Base-by-base conservation (phyloP, 1,140 invertebrate genomes). In the Telenomus remus region DNA sequence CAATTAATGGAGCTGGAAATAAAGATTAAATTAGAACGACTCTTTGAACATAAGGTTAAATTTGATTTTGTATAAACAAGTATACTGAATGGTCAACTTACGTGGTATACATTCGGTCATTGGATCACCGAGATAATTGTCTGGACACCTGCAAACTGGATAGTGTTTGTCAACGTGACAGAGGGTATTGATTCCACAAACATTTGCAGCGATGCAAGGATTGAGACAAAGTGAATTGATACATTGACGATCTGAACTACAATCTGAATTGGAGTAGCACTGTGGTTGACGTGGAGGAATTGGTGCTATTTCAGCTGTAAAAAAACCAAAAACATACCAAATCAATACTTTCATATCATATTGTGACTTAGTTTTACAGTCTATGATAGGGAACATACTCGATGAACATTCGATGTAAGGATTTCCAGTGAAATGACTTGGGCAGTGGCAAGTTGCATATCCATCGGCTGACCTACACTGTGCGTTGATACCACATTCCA, bases 401-500 rank as follows among this genome's bases (percentile, higher is more conserved):
- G 87, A 86, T 34, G 89, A 91, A 81, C 96, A 97, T 82, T 96
- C 94, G 33, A 94, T 88, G 82, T 94, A 91, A 15, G 95, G 91
- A 86, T 96, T 95, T 78, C 96, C 96, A 39, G 89, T 90, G 82
- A 95, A 97, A 11, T 93, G 93, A 7, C 90, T 84, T 10, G 94
- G 90, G 85, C 96, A 97, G 9, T 90, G 89, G 80, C 96, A 97
- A 11, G 92, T 89, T 1, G 92, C 92, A 61, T 91, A 90, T 81
- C 97, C 95, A 71, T 92, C 91, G 6, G 90, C 82, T 1, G 94
- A 91, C 80, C 90, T 92, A 77, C 96, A 97, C 69, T 95, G 90
- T 4, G 96, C 95, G 80, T 96, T 97, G 1, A 93, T 87, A 51
- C 96, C 96, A 81, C 96, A 98, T 3, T 90, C 88, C 56, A 94